Conservation (phyloP, 2,888 invertebrate species). For the Epinotia brunnichana region DNA sequence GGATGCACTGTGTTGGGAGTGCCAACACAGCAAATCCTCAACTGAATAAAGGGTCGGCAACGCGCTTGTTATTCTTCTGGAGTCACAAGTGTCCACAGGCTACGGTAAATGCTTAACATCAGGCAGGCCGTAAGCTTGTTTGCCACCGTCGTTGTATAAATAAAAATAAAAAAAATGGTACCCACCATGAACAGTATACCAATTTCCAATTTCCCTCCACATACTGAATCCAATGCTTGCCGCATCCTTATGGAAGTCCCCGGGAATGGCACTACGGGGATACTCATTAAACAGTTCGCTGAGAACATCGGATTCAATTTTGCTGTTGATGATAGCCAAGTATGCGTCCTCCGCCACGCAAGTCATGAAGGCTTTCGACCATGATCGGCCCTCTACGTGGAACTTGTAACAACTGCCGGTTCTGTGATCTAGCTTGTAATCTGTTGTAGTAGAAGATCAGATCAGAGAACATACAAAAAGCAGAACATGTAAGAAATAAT, state of each 20-base stretch:
- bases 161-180: not conserved
- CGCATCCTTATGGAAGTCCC: slow-evolving; percentile 8
- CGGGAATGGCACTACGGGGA: slow-evolving; percentile 18
- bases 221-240: slow-evolving; percentile 22
- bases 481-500: too few relatives aligned
- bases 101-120: too few relatives aligned
- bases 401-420: slow-evolving; percentile 41
- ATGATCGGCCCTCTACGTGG: slow-evolving; percentile 20
- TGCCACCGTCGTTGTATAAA: too few relatives aligned
- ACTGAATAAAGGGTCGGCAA: too few relatives aligned
- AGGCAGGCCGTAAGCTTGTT: too few relatives aligned
- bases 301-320: slow-evolving; percentile 12
- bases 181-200: slow-evolving; percentile 23
- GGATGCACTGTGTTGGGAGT: too few relatives aligned
- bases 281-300: slow-evolving; percentile 17
- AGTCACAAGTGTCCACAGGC: too few relatives aligned
- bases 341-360: slow-evolving; percentile 31
- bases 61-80: too few relatives aligned
- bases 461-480: not conserved
- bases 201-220: slow-evolving; percentile 17
- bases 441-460: not conserved
- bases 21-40: too few relatives aligned
- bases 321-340: slow-evolving; percentile 32
- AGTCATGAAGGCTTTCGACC: slow-evolving; percentile 18
- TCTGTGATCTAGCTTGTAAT: slow-evolving; percentile 18